phyloP scores from a whole-genome alignment of 1,140 invertebrate species.

The Lucilia cuprina region DNA sequence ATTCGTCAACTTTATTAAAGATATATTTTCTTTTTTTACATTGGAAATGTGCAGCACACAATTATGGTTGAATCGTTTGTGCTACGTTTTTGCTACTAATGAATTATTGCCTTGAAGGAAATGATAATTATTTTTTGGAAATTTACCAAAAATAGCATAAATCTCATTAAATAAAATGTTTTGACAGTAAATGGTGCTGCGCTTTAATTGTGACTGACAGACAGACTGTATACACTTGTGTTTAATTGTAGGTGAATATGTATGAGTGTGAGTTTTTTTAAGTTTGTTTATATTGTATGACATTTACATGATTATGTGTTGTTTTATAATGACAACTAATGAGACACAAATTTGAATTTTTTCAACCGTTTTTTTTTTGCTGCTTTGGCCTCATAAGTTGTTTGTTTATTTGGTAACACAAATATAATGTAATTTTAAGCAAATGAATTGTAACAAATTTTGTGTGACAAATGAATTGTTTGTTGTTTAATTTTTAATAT shows the following conservation, averaged over 20 bases:
- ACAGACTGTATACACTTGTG: background rate
- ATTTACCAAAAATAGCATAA: slow-evolving; percentile 59
- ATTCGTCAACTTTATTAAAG: background rate
- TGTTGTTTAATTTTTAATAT: background rate
- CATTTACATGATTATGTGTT: background rate
- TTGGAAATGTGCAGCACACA: too few relatives aligned
- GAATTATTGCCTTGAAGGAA: slow-evolving; percentile 43
- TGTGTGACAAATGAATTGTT: slow-evolving; percentile 58
- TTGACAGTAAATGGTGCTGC: slow-evolving; percentile 32
- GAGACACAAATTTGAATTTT: slow-evolving; percentile 10
- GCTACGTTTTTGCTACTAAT: slow-evolving; percentile 12
- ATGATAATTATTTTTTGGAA: slow-evolving; percentile 60
- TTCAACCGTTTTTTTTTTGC: background rate
- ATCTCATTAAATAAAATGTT: slow-evolving; percentile 53
- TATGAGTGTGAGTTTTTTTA: background rate
- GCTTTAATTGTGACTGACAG: background rate
- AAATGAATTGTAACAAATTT: slow-evolving; percentile 62
- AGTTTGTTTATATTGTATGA: background rate
- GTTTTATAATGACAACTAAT: slow-evolving; percentile 11
- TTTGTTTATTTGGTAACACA: slow-evolving; percentile 54
- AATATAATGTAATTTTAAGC: slow-evolving; percentile 46
- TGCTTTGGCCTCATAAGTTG: background rate
- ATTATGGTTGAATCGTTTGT: background rate
- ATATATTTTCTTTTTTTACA: too few relatives aligned
- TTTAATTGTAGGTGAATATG: background rate